phyloP scores from a whole-genome alignment of 2,797 vertebrate genomes.

The Aldrovandia affinis region DNA sequence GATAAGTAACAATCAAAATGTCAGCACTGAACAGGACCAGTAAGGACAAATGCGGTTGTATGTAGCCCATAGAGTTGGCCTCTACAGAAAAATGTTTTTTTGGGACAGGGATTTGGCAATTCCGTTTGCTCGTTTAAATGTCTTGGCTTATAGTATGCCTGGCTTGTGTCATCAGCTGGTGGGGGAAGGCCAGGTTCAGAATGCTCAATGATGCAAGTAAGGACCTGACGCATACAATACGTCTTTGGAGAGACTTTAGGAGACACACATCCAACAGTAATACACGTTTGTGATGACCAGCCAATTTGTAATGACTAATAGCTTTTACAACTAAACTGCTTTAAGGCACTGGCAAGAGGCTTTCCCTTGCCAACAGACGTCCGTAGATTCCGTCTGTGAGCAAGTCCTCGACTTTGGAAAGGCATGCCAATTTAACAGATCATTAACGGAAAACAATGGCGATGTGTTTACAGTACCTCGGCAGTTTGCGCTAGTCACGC shows the following conservation, averaged over 20 bases:
- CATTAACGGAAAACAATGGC: slow-evolving; percentile 29
- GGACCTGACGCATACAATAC: not conserved
- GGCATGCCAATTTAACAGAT: slow-evolving; percentile 33
- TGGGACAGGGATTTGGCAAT: not conserved
- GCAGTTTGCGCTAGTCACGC: not conserved
- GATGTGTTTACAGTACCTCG: not conserved
- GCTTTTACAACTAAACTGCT: not conserved
- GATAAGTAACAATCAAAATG: not conserved
- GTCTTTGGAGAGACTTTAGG: not conserved
- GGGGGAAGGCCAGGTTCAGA: not conserved
- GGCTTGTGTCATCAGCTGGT: not conserved
- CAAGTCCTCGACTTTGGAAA: slow-evolving; percentile 13
- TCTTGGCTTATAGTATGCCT: not conserved
- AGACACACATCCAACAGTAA: not conserved
- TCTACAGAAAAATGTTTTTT: not conserved
- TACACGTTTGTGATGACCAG: not conserved
- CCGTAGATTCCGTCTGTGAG: not conserved
- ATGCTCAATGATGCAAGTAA: not conserved
- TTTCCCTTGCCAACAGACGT: slow-evolving; percentile 10
- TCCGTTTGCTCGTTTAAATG: not conserved
- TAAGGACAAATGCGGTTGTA: not conserved
- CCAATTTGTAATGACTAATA: slow-evolving; percentile 4
- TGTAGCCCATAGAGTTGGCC: not conserved
- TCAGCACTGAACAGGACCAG: not conserved
- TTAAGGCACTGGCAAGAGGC: not conserved